These are phyloP conservation scores for Eudasyphora cyanicolor DNA, from an alignment of 2,888 invertebrate species.

Conservation along the genomic window DNA sequence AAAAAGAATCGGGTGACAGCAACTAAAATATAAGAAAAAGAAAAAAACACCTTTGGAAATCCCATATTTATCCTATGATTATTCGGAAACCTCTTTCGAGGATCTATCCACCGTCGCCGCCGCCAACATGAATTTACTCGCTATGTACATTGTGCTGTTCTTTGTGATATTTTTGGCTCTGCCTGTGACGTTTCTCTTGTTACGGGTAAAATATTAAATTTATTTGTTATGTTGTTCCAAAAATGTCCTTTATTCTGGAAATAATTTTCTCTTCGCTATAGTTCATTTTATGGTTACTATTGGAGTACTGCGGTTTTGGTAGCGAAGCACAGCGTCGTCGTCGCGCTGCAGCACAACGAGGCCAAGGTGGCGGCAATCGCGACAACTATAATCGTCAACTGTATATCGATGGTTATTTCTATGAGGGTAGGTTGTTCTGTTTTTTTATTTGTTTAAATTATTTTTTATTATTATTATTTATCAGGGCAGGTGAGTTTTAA, in stretches of 20 bases:
- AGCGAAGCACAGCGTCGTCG: background rate
- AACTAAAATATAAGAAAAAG: background rate
- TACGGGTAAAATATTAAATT: slow-evolving; percentile 43
- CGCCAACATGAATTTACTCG: slow-evolving; percentile 39
- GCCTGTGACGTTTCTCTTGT: slow-evolving; percentile 34
- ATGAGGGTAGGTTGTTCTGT: background rate
- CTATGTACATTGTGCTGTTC: slow-evolving; percentile 36
- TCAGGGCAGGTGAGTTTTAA: too few species aligned
- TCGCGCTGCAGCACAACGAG: background rate
- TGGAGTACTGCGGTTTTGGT: slow-evolving; percentile 46
- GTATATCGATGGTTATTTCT: background rate
- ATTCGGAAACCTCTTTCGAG: too few species aligned
- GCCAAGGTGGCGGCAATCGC: background rate
- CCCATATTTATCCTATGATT: too few species aligned
- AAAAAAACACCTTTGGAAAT: too few species aligned
- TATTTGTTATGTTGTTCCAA: background rate
- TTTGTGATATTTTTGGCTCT: slow-evolving; percentile 42
- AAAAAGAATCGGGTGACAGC: background rate
- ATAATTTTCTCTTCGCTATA: background rate
- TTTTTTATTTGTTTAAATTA: background rate
- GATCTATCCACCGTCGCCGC: too few species aligned
- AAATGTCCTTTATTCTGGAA: background rate
- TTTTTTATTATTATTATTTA: too few species aligned
- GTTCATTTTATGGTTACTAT: slow-evolving; percentile 53
- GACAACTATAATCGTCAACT: background rate